Evolutionary conservation across 2,113 vertebrate species (phyloP).

Genomic region (Aplodontia rufa): DNA sequence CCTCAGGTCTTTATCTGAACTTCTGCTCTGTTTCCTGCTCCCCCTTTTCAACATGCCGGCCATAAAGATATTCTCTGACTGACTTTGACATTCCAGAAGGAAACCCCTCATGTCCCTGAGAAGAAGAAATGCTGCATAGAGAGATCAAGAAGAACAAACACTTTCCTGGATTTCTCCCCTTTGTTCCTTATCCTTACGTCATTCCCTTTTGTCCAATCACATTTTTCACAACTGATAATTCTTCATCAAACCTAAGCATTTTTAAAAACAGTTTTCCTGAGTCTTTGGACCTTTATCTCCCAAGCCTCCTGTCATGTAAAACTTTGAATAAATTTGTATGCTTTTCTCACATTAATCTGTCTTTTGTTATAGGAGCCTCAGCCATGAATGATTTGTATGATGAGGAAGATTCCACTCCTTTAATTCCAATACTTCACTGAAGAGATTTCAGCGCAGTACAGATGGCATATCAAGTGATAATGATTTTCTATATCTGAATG

Average conservation of each 20-base stretch:
- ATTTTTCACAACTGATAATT: background rate
- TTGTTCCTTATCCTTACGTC: background rate
- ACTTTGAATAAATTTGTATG: background rate
- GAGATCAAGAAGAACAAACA: background rate
- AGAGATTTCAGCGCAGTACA: background rate
- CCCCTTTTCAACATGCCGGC: background rate
- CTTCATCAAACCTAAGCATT: background rate
- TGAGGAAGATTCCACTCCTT: background rate
- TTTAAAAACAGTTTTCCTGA: background rate
- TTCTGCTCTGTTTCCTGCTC: background rate
- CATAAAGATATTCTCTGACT: background rate
- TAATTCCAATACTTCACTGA: background rate
- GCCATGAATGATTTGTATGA: background rate
- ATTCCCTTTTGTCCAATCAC: background rate
- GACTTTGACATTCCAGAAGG: background rate
- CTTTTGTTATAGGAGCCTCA: background rate
- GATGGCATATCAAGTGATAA: constrained; percentile 36
- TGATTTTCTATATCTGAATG: background rate
- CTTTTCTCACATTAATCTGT: background rate
- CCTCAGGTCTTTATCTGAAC: background rate
- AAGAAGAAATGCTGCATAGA: background rate
- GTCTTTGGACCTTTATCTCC: background rate
- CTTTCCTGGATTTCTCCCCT: background rate
- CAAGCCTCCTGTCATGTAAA: background rate
- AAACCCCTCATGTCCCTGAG: background rate